phyloP scores from a whole-genome alignment of 2,797 vertebrate genomes.

The Microhierax caerulescens region DNA sequence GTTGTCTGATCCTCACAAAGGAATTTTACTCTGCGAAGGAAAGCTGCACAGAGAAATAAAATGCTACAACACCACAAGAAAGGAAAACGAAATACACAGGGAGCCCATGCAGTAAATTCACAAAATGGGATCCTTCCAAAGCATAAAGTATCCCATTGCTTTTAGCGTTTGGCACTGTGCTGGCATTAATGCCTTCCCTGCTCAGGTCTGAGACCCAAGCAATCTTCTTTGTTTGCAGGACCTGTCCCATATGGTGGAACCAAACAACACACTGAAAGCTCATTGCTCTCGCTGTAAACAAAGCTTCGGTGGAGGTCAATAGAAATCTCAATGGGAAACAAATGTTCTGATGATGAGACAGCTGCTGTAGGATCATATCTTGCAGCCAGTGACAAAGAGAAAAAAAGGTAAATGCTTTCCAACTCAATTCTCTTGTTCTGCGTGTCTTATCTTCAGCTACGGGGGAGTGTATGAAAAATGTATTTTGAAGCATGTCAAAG shows the following conservation, averaged over 20 bases:
- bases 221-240: not conserved
- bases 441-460: not conserved
- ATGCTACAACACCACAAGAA: not conserved
- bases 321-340: conserved; percentile 5
- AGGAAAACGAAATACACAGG: not conserved
- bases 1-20: not conserved
- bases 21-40: not conserved
- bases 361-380: not conserved
- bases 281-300: not conserved
- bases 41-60: not conserved
- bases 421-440: not conserved
- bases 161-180: not conserved
- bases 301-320: not conserved
- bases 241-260: not conserved
- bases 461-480: not conserved
- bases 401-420: not conserved
- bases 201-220: not conserved
- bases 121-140: not conserved
- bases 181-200: not conserved
- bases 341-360: not conserved
- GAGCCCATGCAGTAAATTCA: not conserved
- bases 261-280: not conserved
- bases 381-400: not conserved
- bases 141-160: not conserved
- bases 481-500: not conserved